A percentile compares a stretch with the other conserved stretches of the same genome.
Conservation (phyloP, 2,113 vertebrate genomes). For the Ahaetulla prasina region DNA sequence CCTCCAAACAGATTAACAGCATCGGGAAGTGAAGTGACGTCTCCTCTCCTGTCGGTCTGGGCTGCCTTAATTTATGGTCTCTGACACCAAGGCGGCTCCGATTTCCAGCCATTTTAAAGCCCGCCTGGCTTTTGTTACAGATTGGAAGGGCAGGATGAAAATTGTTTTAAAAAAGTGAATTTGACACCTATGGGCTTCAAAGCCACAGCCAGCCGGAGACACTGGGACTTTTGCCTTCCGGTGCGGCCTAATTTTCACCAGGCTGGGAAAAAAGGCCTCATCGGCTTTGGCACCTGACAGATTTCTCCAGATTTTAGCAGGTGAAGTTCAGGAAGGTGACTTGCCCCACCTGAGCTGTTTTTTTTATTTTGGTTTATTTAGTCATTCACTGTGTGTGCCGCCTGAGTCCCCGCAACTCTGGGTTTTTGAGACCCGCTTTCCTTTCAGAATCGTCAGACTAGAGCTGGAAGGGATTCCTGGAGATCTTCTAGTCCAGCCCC, state of each 20-base stretch:
- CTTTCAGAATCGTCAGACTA: no score
- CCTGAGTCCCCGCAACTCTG: not conserved
- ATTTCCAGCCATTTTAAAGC: not conserved
- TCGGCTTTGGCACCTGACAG: not conserved
- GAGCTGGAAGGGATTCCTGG: no score
- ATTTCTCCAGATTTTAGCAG: not conserved
- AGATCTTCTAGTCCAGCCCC: no score
- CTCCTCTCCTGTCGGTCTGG: not conserved
- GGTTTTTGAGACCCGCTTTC: no score
- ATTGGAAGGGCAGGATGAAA: not conserved
- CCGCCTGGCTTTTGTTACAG: not conserved
- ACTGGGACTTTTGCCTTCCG: not conserved
- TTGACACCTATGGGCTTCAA: not conserved
- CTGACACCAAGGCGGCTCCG: not conserved
- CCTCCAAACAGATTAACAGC: not conserved
- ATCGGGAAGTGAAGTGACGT: not conserved
- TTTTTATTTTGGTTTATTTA: no score
- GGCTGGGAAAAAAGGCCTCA: not conserved
- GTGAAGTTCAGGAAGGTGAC: not conserved
- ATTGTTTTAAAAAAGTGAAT: not conserved
- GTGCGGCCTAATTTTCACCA: not conserved
- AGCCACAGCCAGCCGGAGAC: not conserved
- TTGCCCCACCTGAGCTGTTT: not conserved
- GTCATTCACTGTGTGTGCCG: no score
- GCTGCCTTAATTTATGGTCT: not conserved